These are phyloP conservation scores for Synergus laeviventris DNA, from an alignment of 2,888 invertebrate species.

Conservation along the genomic window DNA sequence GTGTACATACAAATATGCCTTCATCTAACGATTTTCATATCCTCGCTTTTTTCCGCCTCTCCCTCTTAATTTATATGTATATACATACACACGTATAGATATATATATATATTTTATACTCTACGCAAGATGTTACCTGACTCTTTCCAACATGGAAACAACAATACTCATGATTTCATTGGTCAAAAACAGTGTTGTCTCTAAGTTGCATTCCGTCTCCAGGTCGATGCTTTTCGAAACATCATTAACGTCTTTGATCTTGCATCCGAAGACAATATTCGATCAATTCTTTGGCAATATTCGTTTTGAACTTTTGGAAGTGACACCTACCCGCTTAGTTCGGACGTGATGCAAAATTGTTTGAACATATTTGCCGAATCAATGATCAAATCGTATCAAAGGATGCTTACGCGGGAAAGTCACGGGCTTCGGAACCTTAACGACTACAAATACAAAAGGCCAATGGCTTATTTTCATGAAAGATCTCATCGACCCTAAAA, in stretches of 20 bases:
- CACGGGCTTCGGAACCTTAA: conserved; percentile 36
- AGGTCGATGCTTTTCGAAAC: neutral
- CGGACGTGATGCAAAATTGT: neutral
- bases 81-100: conserved; percentile 28
- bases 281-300: neutral
- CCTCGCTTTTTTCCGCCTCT: conserved; percentile 11
- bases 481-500: neutral
- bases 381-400: conserved; percentile 10
- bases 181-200: neutral
- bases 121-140: conserved; percentile 21
- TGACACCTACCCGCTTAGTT: neutral
- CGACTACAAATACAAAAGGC: conserved; percentile 35
- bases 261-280: conserved; percentile 2
- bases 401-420: conserved; percentile 24
- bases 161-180: neutral
- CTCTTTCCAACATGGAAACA: conserved; percentile 11
- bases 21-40: conserved; percentile 7
- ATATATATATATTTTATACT: conserved; percentile 30
- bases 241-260: conserved; percentile 24
- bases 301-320: neutral
- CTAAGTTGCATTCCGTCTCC: conserved; percentile 9
- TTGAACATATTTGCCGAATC: neutral
- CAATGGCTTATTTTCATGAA: conserved; percentile 8
- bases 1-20: conserved; percentile 34
- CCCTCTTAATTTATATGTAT: conserved; percentile 18